A percentile compares a stretch with the other conserved stretches of the same genome.
Conservation (phyloP, 2,113 vertebrate species). For the Ramphastos sulfuratus region DNA sequence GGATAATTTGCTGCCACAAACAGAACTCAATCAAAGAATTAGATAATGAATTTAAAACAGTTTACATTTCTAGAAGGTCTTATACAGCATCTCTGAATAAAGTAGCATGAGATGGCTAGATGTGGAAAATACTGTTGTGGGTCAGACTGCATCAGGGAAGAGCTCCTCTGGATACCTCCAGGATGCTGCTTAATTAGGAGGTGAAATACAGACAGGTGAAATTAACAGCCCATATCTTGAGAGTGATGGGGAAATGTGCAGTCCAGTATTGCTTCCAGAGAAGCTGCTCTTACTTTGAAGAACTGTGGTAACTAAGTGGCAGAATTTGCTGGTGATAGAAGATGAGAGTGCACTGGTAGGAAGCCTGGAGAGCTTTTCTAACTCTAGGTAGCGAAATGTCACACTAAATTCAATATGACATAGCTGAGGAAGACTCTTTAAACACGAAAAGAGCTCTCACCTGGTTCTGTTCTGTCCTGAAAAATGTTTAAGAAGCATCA, state of each 20-base stretch:
- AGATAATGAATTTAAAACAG: not conserved
- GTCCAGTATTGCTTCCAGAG: not conserved
- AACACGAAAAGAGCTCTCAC: not conserved
- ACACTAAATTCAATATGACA: not conserved
- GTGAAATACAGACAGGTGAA: not conserved
- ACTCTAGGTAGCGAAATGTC: not conserved
- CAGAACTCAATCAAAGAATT: not conserved
- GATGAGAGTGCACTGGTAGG: not conserved
- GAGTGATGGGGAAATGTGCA: not conserved
- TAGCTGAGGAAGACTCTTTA: not conserved
- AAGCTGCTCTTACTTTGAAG: not conserved
- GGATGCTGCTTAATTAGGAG: not conserved
- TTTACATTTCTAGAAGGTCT: not conserved
- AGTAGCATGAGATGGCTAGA: not conserved
- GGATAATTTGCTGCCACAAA: not conserved
- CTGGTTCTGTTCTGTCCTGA: not conserved
- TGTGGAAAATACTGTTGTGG: not conserved
- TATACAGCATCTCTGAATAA: not conserved
- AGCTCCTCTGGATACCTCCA: not conserved
- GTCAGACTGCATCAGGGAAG: not conserved
- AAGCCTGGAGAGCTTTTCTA: not conserved
- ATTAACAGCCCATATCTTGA: not conserved
- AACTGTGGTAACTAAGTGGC: not conserved
- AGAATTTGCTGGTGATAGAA: not conserved
- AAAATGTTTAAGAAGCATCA: not conserved